Evolutionary conservation across 2,797 vertebrate species (phyloP).

Genomic region (Trachurus trachurus): DNA sequence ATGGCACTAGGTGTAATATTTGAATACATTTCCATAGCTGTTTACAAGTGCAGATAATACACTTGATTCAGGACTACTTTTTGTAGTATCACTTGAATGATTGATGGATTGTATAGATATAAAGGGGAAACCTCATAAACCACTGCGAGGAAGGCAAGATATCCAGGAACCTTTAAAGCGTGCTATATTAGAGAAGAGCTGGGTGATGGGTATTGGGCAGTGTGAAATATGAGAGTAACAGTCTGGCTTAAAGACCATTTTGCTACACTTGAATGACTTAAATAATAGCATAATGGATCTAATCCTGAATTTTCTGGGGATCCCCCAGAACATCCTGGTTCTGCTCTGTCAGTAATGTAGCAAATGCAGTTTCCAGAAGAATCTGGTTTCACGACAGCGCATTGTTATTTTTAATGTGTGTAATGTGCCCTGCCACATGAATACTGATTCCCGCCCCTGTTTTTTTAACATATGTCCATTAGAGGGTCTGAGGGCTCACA

Average conservation of each 20-base stretch:
- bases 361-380: slow-evolving; percentile 7
- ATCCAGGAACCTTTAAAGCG: not conserved
- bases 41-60: not conserved
- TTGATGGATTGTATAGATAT: not conserved
- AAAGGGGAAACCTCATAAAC: not conserved
- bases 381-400: slow-evolving; percentile 3
- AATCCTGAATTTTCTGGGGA: slow-evolving; percentile 19
- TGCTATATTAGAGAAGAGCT: not conserved
- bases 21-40: slow-evolving; percentile 4
- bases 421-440: not conserved
- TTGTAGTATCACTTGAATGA: not conserved
- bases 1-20: not conserved
- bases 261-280: not conserved
- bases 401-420: slow-evolving; percentile 42
- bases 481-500: slow-evolving; percentile 14
- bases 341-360: slow-evolving; percentile 5
- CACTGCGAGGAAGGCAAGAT: not conserved
- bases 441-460: not conserved
- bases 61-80: not conserved
- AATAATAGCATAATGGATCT: slow-evolving; percentile 15
- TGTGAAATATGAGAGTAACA: slow-evolving; percentile 17
- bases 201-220: not conserved
- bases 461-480: slow-evolving; percentile 39
- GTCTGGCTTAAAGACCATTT: not conserved
- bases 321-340: slow-evolving; percentile 12